Conservation (phyloP, 2,888 invertebrate species). For the Aricia artaxerxes region DNA sequence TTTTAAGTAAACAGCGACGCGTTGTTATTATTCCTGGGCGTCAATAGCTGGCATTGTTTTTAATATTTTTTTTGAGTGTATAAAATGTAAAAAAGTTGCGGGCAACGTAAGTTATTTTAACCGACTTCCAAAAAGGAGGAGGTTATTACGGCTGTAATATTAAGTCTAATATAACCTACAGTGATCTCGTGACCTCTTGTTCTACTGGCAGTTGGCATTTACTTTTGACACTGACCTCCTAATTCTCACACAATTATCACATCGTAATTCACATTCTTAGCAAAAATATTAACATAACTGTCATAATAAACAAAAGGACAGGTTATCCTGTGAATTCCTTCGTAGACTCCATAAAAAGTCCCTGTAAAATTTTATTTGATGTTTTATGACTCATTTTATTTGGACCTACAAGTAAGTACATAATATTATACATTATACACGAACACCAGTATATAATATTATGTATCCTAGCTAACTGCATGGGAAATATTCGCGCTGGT, state of each 20-base stretch:
- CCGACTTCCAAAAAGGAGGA: no score
- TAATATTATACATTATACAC: no score
- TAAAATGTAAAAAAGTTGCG: background rate
- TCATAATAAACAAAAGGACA: background rate
- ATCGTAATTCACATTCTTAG: background rate
- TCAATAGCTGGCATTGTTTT: no score
- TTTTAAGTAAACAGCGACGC: no score
- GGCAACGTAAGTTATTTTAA: background rate
- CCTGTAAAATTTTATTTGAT: no score
- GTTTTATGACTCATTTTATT: no score
- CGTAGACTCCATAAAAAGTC: background rate
- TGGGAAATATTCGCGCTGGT: background rate
- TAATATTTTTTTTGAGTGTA: no score
- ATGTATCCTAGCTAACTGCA: background rate
- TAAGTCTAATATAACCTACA: background rate
- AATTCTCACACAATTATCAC: conserved; percentile 8
- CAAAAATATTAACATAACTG: conserved; percentile 3
- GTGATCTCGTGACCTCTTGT: background rate
- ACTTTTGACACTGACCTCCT: conserved; percentile 14
- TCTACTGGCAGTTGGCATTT: background rate
- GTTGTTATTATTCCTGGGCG: no score
- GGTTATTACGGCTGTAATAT: background rate
- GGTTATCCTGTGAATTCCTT: background rate
- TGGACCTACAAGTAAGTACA: no score
- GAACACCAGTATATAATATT: no score